Base-by-base conservation (phyloP, 2,888 invertebrate genomes). In the Metopia argyrocephala region DNA sequence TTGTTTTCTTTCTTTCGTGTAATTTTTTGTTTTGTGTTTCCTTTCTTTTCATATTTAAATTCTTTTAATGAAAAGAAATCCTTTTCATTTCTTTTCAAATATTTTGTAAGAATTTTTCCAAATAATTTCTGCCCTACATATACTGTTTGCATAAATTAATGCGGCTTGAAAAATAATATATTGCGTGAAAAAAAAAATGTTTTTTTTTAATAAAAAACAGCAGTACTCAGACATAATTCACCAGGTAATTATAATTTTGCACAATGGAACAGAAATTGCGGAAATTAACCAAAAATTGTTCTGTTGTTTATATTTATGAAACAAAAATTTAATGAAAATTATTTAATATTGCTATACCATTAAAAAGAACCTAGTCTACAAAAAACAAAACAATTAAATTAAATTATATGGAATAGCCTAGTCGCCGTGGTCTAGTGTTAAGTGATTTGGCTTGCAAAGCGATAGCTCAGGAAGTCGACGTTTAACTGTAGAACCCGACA, bases 101-200 rank as follows among this genome's bases (percentile, higher is more conserved):
- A 38, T 12, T 38, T 38, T 12, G 0, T 9, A 2, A 7, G 18
- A 31, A 6, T 20, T 28, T 57, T 6, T 27, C n/a, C 48, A 48
- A 27, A 48, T 27, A 57, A 21, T 57, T 69, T 69, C 46, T 69
- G 57, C 56, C 28, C 46, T 46, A 56, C 46, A 46, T 69, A 69
- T 46, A 57, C 57, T 28, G 57, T 68, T 68, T 20, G 45, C 45
- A 54, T 56, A 25, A 57, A 46, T 48, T 59, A 25, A 28, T 28
- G 18, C 4, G 1, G 28, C 18, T 5, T 28, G 18, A 31, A 31
- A 28, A 28, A 57, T 3, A 57, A 57, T 18, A 57, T 57, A 18
- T 31, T 56, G 25, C 27, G 12, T 20, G 31, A 12, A 12, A 12
- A 38, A 38, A 12, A 38, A 38, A 38, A 38, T n/a, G 15, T 38